A percentile compares a stretch with the other conserved stretches of the same genome.
Evolutionary conservation across 2,113 vertebrate species (phyloP).

Genomic region (Psilopsiagon aymara): DNA sequence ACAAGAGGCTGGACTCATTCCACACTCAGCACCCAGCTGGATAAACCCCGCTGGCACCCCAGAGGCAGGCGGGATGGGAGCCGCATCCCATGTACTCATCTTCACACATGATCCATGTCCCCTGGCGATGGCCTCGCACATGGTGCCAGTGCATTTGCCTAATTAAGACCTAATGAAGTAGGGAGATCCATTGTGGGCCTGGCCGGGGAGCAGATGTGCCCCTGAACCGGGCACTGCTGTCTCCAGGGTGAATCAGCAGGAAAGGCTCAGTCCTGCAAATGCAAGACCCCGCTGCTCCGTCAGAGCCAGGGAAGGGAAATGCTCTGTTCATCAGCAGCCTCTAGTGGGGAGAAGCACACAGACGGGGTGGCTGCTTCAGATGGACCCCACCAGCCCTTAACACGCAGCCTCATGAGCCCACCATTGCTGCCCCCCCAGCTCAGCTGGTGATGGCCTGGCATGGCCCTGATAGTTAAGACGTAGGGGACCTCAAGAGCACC

Average conservation of each 20-base stretch:
- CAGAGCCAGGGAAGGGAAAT: not conserved
- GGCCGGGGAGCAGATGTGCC: conserved; percentile 2
- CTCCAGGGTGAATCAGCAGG: conserved; percentile 44
- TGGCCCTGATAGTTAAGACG: rapidly evolving
- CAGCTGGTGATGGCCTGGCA: not conserved
- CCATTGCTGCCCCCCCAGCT: not conserved
- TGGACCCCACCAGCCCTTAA: not conserved
- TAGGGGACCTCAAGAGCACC: not conserved
- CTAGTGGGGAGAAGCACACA: conserved; percentile 30
- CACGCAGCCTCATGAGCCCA: not conserved
- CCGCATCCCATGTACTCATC: not conserved
- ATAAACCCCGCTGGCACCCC: not conserved
- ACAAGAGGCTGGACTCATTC: not conserved
- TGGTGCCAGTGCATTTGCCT: not conserved
- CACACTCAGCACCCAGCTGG: not conserved
- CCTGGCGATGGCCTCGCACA: not conserved
- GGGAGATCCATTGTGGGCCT: not conserved
- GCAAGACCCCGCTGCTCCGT: not conserved
- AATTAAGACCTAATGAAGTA: conserved; percentile 7
- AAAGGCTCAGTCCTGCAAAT: not conserved
- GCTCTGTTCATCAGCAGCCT: conserved; percentile 52
- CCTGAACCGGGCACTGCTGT: not conserved
- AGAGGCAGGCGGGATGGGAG: not conserved
- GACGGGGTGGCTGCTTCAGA: rapidly evolving
- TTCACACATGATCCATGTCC: rapidly evolving